Evolutionary conservation across 2,797 vertebrate species (phyloP).

Genomic region (Arctocebus calabarensis): DNA sequence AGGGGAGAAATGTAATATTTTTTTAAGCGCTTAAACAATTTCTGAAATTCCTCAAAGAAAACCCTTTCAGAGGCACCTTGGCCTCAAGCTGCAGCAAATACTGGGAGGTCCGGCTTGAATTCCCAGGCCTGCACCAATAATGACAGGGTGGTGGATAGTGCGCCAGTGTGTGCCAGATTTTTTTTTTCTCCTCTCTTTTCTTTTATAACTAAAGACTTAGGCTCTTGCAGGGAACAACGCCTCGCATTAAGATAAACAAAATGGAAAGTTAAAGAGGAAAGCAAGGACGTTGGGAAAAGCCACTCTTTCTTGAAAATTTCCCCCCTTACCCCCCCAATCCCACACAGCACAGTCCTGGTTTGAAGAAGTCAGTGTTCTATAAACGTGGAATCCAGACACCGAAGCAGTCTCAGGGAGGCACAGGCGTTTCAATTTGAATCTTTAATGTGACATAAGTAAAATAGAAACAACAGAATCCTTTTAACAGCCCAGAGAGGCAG

Average conservation of each 20-base stretch:
- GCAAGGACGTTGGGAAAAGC: slow-evolving; percentile 78
- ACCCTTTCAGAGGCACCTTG: slow-evolving; percentile 89
- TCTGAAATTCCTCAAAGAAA: slow-evolving; percentile 88
- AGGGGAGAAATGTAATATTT: slow-evolving; percentile 69
- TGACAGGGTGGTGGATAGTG: slow-evolving; percentile 88
- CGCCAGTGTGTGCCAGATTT: slow-evolving; percentile 85
- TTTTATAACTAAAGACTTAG: slow-evolving; percentile 84
- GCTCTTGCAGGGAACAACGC: slow-evolving; percentile 84
- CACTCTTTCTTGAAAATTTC: slow-evolving; percentile 66
- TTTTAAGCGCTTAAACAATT: slow-evolving; percentile 83
- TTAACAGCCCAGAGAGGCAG: slow-evolving; percentile 38
- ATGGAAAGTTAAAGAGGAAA: slow-evolving; percentile 85
- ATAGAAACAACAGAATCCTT: slow-evolving; percentile 52
- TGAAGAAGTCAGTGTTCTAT: slow-evolving; percentile 61
- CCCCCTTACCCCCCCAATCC: neutral
- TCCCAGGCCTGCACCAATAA: slow-evolving; percentile 89
- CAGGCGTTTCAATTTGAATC: slow-evolving; percentile 72
- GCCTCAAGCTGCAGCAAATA: slow-evolving; percentile 91
- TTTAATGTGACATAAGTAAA: slow-evolving; percentile 69
- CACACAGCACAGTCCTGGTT: slow-evolving; percentile 31
- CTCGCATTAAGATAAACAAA: slow-evolving; percentile 86
- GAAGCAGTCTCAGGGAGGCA: slow-evolving; percentile 49
- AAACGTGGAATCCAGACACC: slow-evolving; percentile 69
- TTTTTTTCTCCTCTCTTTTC: slow-evolving; percentile 68
- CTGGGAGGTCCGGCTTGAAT: slow-evolving; percentile 92